A percentile compares a stretch with the other conserved stretches of the same genome.
phyloP scores from a whole-genome alignment of 1,140 invertebrate species.

The Vanessa tameamea region DNA sequence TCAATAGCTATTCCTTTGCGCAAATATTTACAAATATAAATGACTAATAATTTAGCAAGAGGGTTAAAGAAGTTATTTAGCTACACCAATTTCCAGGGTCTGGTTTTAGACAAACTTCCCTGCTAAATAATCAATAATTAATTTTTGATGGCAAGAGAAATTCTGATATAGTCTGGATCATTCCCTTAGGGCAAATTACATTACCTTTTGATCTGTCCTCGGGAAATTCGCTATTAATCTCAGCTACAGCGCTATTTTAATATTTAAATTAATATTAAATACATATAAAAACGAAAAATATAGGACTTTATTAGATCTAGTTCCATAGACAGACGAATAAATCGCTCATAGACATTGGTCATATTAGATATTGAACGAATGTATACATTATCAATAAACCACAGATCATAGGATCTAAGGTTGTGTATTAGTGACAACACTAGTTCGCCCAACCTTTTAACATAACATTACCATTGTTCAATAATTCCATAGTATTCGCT shows the following conservation, averaged over 20 bases:
- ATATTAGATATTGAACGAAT: too few relatives aligned
- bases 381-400: too few relatives aligned
- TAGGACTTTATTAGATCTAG: not conserved
- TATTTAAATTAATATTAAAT: constrained; percentile 16
- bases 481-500: not conserved
- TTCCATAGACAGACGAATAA: too few relatives aligned
- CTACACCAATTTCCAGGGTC: constrained; percentile 17
- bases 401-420: too few relatives aligned
- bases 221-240: constrained; percentile 46
- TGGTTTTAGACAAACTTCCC: constrained; percentile 25
- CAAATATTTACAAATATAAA: constrained; percentile 21
- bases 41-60: constrained; percentile 12
- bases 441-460: too few relatives aligned
- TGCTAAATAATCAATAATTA: constrained; percentile 41
- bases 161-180: constrained; percentile 36
- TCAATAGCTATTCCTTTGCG: constrained; percentile 3
- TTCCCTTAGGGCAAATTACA: constrained; percentile 46
- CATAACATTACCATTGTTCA: too few relatives aligned
- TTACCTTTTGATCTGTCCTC: constrained; percentile 50
- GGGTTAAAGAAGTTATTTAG: constrained; percentile 21
- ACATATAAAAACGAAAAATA: not conserved
- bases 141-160: constrained; percentile 47
- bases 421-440: too few relatives aligned
- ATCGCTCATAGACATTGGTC: too few relatives aligned
- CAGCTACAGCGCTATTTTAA: constrained; percentile 31